Evolutionary conservation across 92 coral and sea anemone species (phyloP).

Genomic region (Meandrina meandrites): DNA sequence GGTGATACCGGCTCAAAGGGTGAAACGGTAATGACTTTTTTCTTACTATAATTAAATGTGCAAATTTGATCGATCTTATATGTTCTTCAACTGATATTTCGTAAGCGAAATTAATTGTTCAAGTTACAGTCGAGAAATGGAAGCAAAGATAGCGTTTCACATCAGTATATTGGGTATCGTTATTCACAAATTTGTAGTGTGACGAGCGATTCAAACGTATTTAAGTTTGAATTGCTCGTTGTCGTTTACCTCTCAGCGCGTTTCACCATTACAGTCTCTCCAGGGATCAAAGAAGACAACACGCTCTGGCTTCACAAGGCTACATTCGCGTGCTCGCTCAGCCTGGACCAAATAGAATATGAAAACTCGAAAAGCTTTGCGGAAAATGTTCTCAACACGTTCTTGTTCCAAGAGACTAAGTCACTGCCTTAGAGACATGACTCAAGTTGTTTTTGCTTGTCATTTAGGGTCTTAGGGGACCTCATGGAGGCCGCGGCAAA

Average conservation of each 20-base stretch:
- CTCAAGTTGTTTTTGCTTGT: not conserved
- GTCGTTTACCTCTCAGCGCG: no score
- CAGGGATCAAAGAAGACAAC: no score
- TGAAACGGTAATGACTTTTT: not conserved
- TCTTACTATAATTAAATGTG: not conserved
- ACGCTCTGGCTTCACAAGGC: no score
- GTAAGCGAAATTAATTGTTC: not conserved
- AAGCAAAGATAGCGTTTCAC: not conserved
- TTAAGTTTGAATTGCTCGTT: no score
- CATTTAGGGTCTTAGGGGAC: constrained; percentile 14
- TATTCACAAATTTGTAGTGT: no score
- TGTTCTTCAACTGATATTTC: not conserved
- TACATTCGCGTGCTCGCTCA: no score
- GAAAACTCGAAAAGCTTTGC: no score
- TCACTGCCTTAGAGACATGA: not conserved
- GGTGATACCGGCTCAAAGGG: constrained; percentile 32
- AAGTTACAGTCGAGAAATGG: not conserved
- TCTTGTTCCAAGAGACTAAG: not conserved
- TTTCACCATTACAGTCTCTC: no score
- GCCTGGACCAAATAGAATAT: no score
- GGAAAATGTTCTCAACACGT: not conserved
- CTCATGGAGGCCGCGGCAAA: constrained; percentile 15
- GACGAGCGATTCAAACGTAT: no score
- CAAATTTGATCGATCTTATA: not conserved
- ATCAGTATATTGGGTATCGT: not conserved